Conservation (phyloP, 2,797 vertebrate genomes). For the Allenopithecus nigroviridis region DNA sequence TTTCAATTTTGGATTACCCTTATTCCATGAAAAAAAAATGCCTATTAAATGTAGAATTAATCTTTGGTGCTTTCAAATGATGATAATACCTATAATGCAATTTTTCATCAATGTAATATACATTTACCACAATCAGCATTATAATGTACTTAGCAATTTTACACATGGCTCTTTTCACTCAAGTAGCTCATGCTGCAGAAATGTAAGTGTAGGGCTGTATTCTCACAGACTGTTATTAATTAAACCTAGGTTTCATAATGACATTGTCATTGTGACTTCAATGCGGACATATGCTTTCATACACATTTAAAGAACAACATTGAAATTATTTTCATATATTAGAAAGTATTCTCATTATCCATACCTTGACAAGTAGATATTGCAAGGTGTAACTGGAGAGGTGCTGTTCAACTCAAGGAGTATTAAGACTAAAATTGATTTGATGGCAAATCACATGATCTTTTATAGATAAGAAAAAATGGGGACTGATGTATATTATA, state of each 20-base stretch:
- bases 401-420: background rate
- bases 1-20: conserved; percentile 63
- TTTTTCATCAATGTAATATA: conserved; percentile 27
- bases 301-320: background rate
- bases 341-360: background rate
- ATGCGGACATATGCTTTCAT: background rate
- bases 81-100: conserved; percentile 38
- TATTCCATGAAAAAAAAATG: background rate
- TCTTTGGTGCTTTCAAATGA: conserved; percentile 11
- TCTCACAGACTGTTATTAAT: background rate
- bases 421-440: background rate
- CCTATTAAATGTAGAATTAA: conserved; percentile 6
- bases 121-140: background rate
- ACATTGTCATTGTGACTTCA: background rate
- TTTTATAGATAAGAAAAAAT: background rate
- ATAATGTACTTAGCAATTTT: background rate
- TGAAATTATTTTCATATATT: conserved; percentile 1
- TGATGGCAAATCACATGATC: background rate
- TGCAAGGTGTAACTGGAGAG: background rate
- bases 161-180: background rate
- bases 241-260: conserved; percentile 3
- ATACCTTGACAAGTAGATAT: background rate
- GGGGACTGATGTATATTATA: background rate
- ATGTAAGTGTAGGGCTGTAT: background rate
- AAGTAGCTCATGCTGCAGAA: background rate